A percentile compares a stretch with the other conserved stretches of the same genome.
These are phyloP conservation scores for Drosophila ananassae DNA, from an alignment of 1,140 invertebrate genomes.

Conservation along the genomic window DNA sequence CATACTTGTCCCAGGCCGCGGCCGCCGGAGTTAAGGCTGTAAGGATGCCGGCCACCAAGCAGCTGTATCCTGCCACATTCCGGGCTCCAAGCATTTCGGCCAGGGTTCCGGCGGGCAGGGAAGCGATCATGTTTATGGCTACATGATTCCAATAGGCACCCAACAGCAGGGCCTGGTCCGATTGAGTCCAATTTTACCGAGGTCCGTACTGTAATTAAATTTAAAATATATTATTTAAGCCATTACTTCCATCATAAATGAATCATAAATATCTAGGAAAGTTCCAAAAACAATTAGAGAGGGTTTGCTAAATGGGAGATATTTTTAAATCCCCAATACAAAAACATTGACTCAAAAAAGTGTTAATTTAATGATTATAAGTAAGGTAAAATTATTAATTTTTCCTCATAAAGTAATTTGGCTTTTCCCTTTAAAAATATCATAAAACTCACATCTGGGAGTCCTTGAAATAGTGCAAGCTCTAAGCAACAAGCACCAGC, in stretches of 20 bases:
- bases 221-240: neutral
- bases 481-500: too few relatives aligned
- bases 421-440: neutral
- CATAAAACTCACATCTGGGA: constrained; percentile 70
- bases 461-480: too few relatives aligned
- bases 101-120: constrained; percentile 88
- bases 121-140: constrained; percentile 86
- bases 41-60: constrained; percentile 88
- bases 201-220: constrained; percentile 84
- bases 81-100: constrained; percentile 90
- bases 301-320: neutral
- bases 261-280: neutral
- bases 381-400: too few relatives aligned
- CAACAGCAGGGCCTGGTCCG: constrained; percentile 87
- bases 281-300: neutral
- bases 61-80: constrained; percentile 86
- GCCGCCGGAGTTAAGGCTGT: constrained; percentile 88
- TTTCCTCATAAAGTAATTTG: neutral
- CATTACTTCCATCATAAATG: neutral
- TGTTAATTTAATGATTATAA: neutral
- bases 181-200: constrained; percentile 86
- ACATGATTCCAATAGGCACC: constrained; percentile 90
- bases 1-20: constrained; percentile 86
- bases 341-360: neutral
- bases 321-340: neutral